Conservation (phyloP, 92 coral and sea anemone species). For the Umimayanthus chanpuru region DNA sequence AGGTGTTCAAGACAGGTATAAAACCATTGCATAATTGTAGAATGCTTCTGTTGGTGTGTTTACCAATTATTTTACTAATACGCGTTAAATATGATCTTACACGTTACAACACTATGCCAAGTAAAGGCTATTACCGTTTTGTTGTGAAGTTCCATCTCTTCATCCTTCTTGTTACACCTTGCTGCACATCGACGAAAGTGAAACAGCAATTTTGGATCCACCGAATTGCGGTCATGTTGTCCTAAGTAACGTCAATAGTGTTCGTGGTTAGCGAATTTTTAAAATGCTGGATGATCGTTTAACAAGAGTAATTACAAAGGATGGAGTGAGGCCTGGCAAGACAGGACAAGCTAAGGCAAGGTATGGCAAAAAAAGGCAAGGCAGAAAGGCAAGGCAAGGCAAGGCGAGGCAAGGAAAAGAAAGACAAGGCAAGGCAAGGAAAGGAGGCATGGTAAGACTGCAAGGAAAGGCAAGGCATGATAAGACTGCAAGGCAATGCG, state of each 20-base stretch:
- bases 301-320: not conserved
- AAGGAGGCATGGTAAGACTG: not conserved
- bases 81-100: not conserved
- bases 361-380: too few species aligned
- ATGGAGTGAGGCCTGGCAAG: not conserved
- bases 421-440: not conserved
- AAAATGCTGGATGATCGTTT: too few species aligned
- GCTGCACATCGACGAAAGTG: conserved; percentile 57
- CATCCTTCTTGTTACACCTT: conserved; percentile 16
- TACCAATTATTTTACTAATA: too few species aligned
- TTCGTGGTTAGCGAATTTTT: not conserved
- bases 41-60: too few species aligned
- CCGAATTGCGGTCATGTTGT: conserved; percentile 50
- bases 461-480: too few species aligned
- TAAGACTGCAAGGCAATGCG: too few species aligned
- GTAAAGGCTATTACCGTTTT: not conserved
- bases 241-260: conserved; percentile 38
- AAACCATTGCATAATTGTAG: too few species aligned
- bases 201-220: conserved; percentile 73
- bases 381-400: not conserved
- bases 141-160: conserved; percentile 28
- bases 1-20: too few species aligned
- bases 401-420: not conserved
- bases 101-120: not conserved
- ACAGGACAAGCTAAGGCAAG: not conserved